Evolutionary conservation across 2,888 invertebrate species (phyloP).

Genomic region (Bimastos eiseni): DNA sequence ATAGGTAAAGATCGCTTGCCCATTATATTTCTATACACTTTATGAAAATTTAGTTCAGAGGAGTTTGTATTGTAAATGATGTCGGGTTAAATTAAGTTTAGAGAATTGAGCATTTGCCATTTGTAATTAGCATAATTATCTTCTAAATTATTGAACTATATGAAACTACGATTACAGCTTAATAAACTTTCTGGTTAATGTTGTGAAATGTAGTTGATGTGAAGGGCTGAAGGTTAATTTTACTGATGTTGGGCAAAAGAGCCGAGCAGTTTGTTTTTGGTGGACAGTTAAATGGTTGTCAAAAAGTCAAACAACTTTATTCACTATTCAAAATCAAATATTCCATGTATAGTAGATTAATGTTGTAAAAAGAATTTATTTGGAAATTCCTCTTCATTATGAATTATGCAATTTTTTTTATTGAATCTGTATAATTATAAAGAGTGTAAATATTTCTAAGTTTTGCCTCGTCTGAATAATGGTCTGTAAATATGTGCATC

Average conservation of each 20-base stretch:
- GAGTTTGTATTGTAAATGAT: background rate
- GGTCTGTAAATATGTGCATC: background rate
- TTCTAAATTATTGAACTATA: background rate
- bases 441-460: constrained; percentile 22
- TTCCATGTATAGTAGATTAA: background rate
- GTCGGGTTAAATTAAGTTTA: background rate
- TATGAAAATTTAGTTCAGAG: background rate
- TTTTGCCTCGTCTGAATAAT: background rate
- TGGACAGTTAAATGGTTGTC: background rate
- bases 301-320: background rate
- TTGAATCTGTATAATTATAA: constrained; percentile 9
- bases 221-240: background rate
- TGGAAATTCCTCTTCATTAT: constrained; percentile 2
- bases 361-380: background rate
- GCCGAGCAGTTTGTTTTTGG: background rate
- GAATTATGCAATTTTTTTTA: constrained; percentile 21
- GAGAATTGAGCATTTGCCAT: constrained; percentile 13
- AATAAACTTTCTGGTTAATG: background rate
- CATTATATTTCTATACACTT: background rate
- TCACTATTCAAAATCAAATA: constrained; percentile 13
- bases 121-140: background rate
- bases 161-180: background rate
- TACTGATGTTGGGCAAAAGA: background rate
- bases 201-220: background rate
- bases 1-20: background rate